A percentile compares a stretch with the other conserved stretches of the same genome.
These are phyloP conservation scores for Tokudaia muenninki DNA, from an alignment of 2,797 vertebrate genomes.

Conservation along the genomic window DNA sequence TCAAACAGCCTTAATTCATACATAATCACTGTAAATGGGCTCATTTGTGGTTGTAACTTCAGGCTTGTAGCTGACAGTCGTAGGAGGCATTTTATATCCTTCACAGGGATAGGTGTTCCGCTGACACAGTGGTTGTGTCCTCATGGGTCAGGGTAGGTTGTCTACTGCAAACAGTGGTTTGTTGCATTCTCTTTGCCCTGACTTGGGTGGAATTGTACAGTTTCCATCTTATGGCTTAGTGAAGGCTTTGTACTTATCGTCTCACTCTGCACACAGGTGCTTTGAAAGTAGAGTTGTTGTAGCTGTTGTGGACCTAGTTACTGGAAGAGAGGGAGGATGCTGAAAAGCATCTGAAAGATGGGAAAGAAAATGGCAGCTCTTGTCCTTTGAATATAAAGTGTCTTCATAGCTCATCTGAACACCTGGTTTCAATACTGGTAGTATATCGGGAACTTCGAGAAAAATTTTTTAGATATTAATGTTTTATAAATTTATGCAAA, in stretches of 20 bases:
- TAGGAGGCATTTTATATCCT: neutral
- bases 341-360: slow-evolving; percentile 18
- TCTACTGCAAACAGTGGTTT: neutral
- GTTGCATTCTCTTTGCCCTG: neutral
- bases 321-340: neutral
- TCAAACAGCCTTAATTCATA: slow-evolving; percentile 46
- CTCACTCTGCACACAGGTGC: neutral
- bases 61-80: neutral
- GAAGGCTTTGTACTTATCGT: neutral
- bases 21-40: neutral
- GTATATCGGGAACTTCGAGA: neutral
- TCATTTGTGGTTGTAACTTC: slow-evolving; percentile 32
- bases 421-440: neutral
- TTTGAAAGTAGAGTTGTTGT: slow-evolving; percentile 15
- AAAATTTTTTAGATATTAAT: slow-evolving; percentile 8
- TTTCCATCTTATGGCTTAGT: slow-evolving; percentile 9
- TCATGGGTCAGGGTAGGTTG: neutral
- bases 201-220: slow-evolving; percentile 3
- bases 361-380: slow-evolving; percentile 18
- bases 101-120: neutral
- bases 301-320: neutral
- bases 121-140: slow-evolving; percentile 2
- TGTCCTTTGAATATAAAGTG: neutral
- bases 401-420: neutral
- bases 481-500: slow-evolving; percentile 19